These are phyloP conservation scores for Cataglyphis altisquamis DNA, from an alignment of 2,888 invertebrate genomes.

Conservation along the genomic window DNA sequence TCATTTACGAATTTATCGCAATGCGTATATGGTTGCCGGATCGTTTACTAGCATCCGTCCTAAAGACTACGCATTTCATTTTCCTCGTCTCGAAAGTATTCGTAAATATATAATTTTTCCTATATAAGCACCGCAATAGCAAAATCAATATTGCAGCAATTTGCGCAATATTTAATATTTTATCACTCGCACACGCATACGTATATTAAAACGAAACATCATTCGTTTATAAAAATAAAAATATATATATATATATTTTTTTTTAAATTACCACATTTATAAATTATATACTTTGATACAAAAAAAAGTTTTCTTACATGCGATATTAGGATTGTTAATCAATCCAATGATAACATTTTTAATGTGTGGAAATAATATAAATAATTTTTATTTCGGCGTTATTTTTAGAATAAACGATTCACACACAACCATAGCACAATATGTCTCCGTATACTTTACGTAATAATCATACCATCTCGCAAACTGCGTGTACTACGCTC, in stretches of 20 bases:
- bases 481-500: background rate
- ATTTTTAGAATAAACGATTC: background rate
- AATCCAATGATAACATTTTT: background rate
- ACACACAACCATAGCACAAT: background rate
- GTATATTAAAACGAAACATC: background rate
- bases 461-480: background rate
- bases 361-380: background rate
- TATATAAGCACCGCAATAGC: background rate
- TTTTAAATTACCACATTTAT: background rate
- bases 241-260: background rate
- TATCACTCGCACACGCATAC: background rate
- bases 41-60: background rate
- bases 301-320: background rate
- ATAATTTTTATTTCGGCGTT: background rate
- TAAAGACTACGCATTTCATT: background rate
- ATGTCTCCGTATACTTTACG: background rate
- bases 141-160: constrained; percentile 1
- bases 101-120: constrained; percentile 1
- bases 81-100: background rate
- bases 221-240: background rate
- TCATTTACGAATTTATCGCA: constrained; percentile 6
- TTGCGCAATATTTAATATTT: background rate
- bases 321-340: background rate
- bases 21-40: background rate
- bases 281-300: background rate